A percentile compares a stretch with the other conserved stretches of the same genome.
Evolutionary conservation across 2,888 invertebrate species (phyloP).

Genomic region (Macrophya annulata): DNA sequence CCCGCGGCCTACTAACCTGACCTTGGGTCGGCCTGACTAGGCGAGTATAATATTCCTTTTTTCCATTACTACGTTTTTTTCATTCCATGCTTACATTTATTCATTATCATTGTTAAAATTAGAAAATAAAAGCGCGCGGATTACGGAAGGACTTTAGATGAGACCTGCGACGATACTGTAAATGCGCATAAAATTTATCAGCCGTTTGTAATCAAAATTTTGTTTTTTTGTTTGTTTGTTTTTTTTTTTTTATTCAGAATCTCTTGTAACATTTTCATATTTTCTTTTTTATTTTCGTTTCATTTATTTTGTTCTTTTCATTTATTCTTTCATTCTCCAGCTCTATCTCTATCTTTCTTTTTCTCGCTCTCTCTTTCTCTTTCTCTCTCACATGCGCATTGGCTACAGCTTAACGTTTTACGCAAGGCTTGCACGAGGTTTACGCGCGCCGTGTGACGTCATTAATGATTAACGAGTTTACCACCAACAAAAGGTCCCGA

Average conservation of each 20-base stretch:
- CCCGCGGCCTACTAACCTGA: slow-evolving; percentile 76
- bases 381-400: slow-evolving; percentile 25
- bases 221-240: background rate
- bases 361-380: background rate
- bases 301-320: background rate
- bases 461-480: slow-evolving; percentile 46
- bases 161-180: too few species aligned
- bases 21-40: slow-evolving; percentile 77
- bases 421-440: slow-evolving; percentile 50
- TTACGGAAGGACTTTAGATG: background rate
- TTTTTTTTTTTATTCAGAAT: background rate
- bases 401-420: slow-evolving; percentile 38
- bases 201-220: background rate
- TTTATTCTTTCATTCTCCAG: background rate
- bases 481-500: slow-evolving; percentile 33
- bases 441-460: slow-evolving; percentile 52
- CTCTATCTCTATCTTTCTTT: background rate
- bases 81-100: slow-evolving; percentile 22
- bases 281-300: background rate
- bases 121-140: background rate
- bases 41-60: slow-evolving; percentile 66
- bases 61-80: background rate
- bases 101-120: background rate
- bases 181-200: too few species aligned
- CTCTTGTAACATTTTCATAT: background rate